Conservation (phyloP, 2,888 invertebrate genomes). For the Nowickia ferox region DNA sequence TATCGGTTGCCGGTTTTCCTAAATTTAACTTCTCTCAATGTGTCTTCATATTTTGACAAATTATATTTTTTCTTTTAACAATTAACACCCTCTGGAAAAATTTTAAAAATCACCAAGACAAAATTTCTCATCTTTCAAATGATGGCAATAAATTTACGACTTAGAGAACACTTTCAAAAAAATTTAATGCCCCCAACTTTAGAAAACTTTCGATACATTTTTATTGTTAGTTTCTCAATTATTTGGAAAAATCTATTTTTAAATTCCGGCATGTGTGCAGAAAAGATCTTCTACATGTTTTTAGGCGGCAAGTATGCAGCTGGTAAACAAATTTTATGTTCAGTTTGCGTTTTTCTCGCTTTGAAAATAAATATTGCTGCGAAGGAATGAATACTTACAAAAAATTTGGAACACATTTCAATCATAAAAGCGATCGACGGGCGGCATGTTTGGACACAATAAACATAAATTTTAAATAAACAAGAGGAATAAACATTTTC, state of each 20-base stretch:
- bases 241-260: constrained; percentile 9
- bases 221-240: background rate
- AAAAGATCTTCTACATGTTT: background rate
- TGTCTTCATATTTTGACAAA: background rate
- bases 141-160: constrained; percentile 8
- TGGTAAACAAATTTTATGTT: constrained; percentile 5
- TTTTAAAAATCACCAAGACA: background rate
- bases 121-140: constrained; percentile 7
- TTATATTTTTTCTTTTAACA: background rate
- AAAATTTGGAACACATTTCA: background rate
- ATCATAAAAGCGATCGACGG: background rate
- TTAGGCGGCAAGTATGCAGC: background rate
- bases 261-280: background rate
- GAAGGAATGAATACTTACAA: background rate
- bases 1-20: background rate
- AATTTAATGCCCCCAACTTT: background rate
- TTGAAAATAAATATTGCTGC: constrained; percentile 7
- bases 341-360: background rate
- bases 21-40: background rate
- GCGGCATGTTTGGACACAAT: constrained; percentile 19
- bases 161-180: background rate
- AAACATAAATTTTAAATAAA: constrained; percentile 42
- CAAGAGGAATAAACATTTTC: background rate
- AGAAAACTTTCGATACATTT: background rate
- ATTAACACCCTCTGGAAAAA: constrained; percentile 16